These are phyloP conservation scores for Heterocephalus glaber DNA, from an alignment of 2,113 vertebrate species.

Conservation along the genomic window DNA sequence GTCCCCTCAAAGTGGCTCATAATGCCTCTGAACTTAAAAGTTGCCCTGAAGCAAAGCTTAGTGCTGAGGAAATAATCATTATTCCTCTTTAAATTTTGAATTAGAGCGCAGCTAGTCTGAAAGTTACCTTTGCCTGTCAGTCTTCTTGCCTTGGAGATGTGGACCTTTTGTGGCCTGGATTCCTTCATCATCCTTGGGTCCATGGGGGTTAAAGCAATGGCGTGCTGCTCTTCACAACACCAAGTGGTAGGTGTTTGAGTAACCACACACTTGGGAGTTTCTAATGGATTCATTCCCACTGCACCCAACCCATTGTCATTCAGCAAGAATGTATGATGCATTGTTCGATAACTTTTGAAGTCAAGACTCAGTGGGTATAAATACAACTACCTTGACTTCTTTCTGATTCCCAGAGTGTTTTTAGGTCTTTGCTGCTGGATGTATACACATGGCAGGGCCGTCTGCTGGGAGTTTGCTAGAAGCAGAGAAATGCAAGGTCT, in stretches of 20 bases:
- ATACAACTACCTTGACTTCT: background rate
- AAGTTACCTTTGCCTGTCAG: background rate
- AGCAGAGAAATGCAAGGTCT: background rate
- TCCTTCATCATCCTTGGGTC: background rate
- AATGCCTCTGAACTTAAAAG: slow-evolving; percentile 10
- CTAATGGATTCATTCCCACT: background rate
- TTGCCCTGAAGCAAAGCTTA: slow-evolving; percentile 34
- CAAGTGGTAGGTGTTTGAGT: background rate
- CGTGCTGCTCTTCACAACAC: background rate
- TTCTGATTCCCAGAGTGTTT: background rate
- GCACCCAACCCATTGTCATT: background rate
- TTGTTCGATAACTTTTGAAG: background rate
- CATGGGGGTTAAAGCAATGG: background rate
- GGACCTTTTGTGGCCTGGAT: background rate
- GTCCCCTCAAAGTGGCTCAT: slow-evolving; percentile 1
- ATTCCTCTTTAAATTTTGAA: slow-evolving; percentile 25
- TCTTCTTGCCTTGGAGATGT: background rate
- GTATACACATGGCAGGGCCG: background rate
- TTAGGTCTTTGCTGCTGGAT: slow-evolving; percentile 3
- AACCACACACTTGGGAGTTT: background rate
- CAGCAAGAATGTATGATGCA: background rate
- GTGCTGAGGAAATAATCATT: slow-evolving; percentile 17
- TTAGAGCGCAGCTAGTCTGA: background rate
- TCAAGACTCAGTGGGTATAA: background rate
- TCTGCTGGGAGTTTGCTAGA: background rate